phyloP scores from a whole-genome alignment of 2,113 vertebrate genomes.

The Myanophis thanlyinensis region DNA sequence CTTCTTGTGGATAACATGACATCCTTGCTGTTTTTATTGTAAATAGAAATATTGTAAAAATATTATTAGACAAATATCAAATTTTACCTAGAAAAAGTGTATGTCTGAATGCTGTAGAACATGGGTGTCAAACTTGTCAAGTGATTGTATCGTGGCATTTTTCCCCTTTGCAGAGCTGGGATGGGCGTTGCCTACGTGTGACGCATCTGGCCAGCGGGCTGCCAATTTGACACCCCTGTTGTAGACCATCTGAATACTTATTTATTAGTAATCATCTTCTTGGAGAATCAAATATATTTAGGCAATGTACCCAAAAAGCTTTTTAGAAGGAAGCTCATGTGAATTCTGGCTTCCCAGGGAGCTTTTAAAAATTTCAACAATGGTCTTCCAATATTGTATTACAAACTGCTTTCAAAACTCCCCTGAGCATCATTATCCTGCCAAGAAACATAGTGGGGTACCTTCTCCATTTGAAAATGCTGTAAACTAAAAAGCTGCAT shows the following conservation, averaged over 20 bases:
- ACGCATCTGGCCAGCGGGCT: no score
- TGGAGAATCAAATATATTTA: background rate
- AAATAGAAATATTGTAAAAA: background rate
- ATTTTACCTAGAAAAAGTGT: background rate
- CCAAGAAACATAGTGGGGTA: background rate
- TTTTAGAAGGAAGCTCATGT: background rate
- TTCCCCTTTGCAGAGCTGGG: no score
- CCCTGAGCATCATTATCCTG: conserved; percentile 1
- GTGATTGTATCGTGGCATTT: no score
- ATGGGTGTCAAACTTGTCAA: no score
- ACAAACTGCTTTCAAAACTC: conserved; percentile 12
- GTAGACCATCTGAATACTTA: background rate
- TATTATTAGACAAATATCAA: background rate
- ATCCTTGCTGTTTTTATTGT: background rate
- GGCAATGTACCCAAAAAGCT: background rate
- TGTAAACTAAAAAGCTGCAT: background rate
- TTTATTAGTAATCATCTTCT: background rate
- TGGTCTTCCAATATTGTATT: background rate
- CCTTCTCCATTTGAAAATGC: background rate
- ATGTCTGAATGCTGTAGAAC: background rate
- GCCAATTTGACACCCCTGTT: no score
- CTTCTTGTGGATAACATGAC: background rate
- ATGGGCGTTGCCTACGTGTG: no score
- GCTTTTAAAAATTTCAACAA: background rate
- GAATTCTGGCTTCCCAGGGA: background rate